Conservation (phyloP, 2,113 vertebrate species). For the cat (Felis catus) region DNA sequence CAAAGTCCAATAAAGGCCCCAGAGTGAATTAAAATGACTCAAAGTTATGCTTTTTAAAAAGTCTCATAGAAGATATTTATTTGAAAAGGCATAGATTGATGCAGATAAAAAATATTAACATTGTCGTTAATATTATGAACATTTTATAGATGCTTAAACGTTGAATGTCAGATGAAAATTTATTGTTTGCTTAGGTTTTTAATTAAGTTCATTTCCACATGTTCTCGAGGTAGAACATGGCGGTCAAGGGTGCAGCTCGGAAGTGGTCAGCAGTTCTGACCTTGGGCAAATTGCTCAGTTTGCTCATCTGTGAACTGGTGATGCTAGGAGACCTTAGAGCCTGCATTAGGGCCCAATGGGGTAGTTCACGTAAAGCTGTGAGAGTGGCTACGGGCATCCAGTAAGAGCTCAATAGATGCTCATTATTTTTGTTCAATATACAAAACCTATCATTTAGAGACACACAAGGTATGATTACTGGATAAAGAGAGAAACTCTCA, state of each 20-base stretch:
- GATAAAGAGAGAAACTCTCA: constrained; percentile 41
- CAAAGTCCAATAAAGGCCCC: background rate
- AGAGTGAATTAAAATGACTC: background rate
- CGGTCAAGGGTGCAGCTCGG: background rate
- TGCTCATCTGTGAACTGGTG: background rate
- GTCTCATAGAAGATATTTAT: background rate
- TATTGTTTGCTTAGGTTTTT: background rate
- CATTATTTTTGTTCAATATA: background rate
- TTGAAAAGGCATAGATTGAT: background rate
- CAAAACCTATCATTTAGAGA: background rate
- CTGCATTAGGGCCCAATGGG: background rate
- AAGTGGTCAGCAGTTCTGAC: background rate
- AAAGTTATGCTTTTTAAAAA: background rate
- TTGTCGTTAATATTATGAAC: background rate
- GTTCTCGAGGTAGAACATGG: background rate
- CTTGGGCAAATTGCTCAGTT: background rate
- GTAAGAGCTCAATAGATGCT: background rate
- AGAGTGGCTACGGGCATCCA: background rate
- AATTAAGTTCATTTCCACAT: background rate
- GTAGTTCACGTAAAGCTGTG: background rate
- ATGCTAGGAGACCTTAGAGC: background rate
- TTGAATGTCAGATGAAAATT: background rate
- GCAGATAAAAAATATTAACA: background rate
- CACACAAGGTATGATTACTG: background rate
- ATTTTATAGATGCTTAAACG: background rate